Percentiles rank a stretch among this genome's conserved stretches.
phyloP scores from a whole-genome alignment of 2,797 vertebrate species.

The Tadarida brasiliensis region DNA sequence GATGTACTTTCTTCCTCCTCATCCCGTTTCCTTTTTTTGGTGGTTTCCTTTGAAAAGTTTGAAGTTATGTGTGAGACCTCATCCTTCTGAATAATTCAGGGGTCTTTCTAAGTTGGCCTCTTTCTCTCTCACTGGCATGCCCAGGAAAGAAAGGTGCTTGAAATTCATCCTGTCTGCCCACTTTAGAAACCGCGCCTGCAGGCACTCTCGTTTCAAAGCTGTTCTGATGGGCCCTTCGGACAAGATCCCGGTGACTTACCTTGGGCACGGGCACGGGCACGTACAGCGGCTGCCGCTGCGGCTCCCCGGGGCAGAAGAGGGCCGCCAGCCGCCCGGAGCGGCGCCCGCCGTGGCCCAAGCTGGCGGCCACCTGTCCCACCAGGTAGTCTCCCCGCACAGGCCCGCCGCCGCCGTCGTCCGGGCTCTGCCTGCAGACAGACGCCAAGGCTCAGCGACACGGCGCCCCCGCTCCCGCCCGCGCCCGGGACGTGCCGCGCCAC shows the following conservation, averaged over 20 bases:
- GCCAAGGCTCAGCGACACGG: background rate
- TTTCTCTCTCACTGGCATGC: background rate
- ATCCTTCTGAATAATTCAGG: background rate
- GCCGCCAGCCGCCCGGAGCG: constrained; percentile 49
- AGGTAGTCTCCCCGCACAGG: constrained; percentile 62
- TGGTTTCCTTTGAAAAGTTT: constrained; percentile 76
- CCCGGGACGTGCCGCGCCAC: background rate
- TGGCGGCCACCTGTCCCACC: constrained; percentile 85
- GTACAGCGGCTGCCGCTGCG: constrained; percentile 65
- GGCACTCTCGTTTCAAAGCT: background rate
- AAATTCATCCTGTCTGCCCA: background rate
- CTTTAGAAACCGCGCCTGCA: background rate
- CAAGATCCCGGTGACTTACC: too few species aligned
- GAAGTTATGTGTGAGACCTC: background rate
- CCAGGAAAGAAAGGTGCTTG: background rate
- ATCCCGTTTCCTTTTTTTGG: constrained; percentile 76
- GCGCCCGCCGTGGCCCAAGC: constrained; percentile 56
- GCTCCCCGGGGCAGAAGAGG: constrained; percentile 76
- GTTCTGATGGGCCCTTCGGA: too few species aligned
- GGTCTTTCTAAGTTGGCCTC: background rate
- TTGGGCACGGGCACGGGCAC: constrained; percentile 58
- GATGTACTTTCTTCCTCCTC: constrained; percentile 47
- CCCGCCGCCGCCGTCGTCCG: background rate
- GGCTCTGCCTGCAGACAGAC: background rate
- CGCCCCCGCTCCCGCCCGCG: background rate